Conservation (phyloP, 2,888 invertebrate genomes). For the Caenorhabditis sp. region DNA sequence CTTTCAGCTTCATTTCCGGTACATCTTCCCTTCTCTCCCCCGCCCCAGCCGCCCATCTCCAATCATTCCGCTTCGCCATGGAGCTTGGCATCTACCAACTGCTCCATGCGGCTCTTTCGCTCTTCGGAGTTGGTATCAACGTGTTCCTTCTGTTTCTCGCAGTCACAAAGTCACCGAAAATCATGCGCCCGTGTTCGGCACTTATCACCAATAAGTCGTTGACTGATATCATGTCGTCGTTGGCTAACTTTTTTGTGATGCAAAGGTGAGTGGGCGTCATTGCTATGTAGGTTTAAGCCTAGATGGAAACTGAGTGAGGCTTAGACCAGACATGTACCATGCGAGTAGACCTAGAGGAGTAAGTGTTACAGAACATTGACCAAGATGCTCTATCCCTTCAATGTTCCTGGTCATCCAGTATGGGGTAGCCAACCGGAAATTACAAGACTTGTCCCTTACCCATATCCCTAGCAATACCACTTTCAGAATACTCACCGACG, state of each 20-base stretch:
- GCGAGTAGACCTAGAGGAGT: no score
- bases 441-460: no score
- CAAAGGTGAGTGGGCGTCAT: constrained; percentile 28
- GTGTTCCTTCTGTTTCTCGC: constrained; percentile 42
- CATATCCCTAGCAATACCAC: no score
- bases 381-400: no score
- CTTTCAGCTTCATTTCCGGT: not conserved
- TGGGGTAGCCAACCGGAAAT: not conserved
- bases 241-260: constrained; percentile 57
- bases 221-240: constrained; percentile 50
- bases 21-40: no score
- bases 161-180: constrained; percentile 43
- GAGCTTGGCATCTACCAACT: constrained; percentile 36
- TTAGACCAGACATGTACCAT: no score
- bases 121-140: constrained; percentile 41
- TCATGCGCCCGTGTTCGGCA: constrained; percentile 53
- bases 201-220: constrained; percentile 55
- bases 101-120: constrained; percentile 33
- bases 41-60: no score
- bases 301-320: no score
- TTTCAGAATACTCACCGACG: constrained; percentile 51
- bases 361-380: no score
- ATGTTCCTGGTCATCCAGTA: no score
- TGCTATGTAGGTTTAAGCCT: no score
- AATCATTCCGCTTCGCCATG: constrained; percentile 6